phyloP scores from a whole-genome alignment of 53 echinoderm and acorn worm genomes.

The Holothuria leucospilota region DNA sequence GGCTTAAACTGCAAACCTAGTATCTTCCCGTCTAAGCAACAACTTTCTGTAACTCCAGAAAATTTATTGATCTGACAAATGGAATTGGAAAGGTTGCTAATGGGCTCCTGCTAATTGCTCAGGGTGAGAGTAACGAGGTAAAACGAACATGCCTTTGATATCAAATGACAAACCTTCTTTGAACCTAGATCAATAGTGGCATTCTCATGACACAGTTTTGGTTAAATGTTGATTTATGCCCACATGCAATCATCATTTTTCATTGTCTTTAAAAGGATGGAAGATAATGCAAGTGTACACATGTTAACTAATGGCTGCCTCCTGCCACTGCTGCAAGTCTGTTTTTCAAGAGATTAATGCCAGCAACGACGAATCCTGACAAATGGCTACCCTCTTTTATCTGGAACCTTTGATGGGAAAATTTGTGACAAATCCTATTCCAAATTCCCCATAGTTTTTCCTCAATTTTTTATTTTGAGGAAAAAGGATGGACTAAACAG shows the following conservation, averaged over 20 bases:
- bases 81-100: conserved; percentile 53
- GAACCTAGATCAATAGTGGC: conserved; percentile 37
- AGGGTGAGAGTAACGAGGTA: conserved; percentile 50
- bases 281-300: conserved; percentile 33
- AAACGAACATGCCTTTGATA: conserved; percentile 47
- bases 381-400: too few relatives aligned
- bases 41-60: conserved; percentile 47
- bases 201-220: conserved; percentile 47
- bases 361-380: too few relatives aligned
- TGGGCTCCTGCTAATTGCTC: conserved; percentile 48
- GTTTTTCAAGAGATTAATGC: too few relatives aligned
- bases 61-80: conserved; percentile 50
- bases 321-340: too few relatives aligned
- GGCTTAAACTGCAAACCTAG: neutral
- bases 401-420: too few relatives aligned
- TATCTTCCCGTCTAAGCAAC: conserved; percentile 37
- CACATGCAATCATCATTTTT: conserved; percentile 47
- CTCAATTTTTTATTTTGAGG: too few relatives aligned
- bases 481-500: too few relatives aligned
- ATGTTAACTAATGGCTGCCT: conserved; percentile 15
- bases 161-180: conserved; percentile 44
- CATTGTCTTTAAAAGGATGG: conserved; percentile 43
- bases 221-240: conserved; percentile 45
- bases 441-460: too few relatives aligned
- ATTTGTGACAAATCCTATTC: too few relatives aligned